Percentiles rank a stretch among this genome's conserved stretches.
These are phyloP conservation scores for Drosophila austrosaltans DNA, from an alignment of 2,888 invertebrate genomes.

Conservation along the genomic window DNA sequence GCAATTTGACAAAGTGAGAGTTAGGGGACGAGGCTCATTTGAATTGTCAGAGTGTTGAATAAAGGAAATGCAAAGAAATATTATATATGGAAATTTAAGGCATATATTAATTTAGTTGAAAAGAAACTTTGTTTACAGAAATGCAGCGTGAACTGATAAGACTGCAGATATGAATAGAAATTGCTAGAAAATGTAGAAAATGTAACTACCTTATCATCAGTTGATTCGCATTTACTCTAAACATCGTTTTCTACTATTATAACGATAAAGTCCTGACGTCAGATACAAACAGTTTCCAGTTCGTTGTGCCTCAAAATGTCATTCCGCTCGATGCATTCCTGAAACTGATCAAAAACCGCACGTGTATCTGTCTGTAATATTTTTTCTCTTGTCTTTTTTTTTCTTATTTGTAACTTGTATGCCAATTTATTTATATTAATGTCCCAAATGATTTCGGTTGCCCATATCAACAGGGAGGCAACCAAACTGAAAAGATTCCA, in stretches of 20 bases:
- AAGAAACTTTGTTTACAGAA: background rate
- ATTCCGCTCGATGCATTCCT: background rate
- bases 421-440: slow-evolving; percentile 50
- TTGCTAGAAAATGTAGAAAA: no score
- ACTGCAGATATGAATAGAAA: no score
- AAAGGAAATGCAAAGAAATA: background rate
- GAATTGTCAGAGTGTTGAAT: slow-evolving; percentile 6
- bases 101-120: background rate
- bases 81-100: background rate
- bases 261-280: no score
- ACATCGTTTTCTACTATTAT: no score
- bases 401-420: slow-evolving; percentile 27
- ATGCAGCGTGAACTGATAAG: no score
- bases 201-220: no score
- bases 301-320: background rate
- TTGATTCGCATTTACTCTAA: no score
- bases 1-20: background rate
- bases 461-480: slow-evolving; percentile 45
- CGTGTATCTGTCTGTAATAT: slow-evolving; percentile 38
- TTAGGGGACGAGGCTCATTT: background rate
- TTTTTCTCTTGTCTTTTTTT: slow-evolving; percentile 24
- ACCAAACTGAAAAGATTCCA: slow-evolving; percentile 10
- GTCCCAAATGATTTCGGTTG: slow-evolving; percentile 47
- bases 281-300: background rate
- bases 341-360: slow-evolving; percentile 22